Base-by-base conservation (phyloP, 2,888 invertebrate genomes). In the Anticlea derivata region DNA sequence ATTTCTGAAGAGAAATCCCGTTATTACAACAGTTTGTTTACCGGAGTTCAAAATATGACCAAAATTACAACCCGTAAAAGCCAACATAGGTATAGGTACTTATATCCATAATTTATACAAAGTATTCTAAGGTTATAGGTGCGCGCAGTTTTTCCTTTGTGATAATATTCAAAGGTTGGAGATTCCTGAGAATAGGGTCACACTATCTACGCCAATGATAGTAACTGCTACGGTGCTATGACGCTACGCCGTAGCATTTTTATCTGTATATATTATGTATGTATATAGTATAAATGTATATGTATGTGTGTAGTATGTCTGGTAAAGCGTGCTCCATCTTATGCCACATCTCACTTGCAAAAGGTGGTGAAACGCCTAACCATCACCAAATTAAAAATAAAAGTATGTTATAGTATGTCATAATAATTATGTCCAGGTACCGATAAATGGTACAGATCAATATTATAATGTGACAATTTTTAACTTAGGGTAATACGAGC, bases 1-100 rank as follows among this genome's bases (percentile, higher is more conserved):
- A 72, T 75, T 72, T 65, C 62, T 68, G 57, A 68, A 66, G 70
- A 72, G 69, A 67, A 70, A 65, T 65, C 74, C 69, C 72, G 70
- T 71, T 75, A 70, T 72, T 70, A 70, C 66, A 60, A 68, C 69
- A 69, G 67, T 64, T 65, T 72, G 62, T 70, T 66, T 67, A 63
- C 63, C 63, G 66, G 63, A 67, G 69, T 66, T 58, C 73, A 69
- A 68, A 70, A 72, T 67, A 67, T 66, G 63, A 65, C 61, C 64
- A 49, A 70, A 73, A 68, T 69, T 60, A 72, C 66, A 65, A 56
- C 55, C 60, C 62, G 23, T 47, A 58, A 50, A 33, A 26, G 31
- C 37, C 31, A 31, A 27, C 33, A 39, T 11, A 31, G 27, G 12
- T 37, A 23, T 30, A 23, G 12, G 12, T 20, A 4, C 17, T 17